phyloP scores from a whole-genome alignment of 2,797 vertebrate species.

The Hybognathus amarus region DNA sequence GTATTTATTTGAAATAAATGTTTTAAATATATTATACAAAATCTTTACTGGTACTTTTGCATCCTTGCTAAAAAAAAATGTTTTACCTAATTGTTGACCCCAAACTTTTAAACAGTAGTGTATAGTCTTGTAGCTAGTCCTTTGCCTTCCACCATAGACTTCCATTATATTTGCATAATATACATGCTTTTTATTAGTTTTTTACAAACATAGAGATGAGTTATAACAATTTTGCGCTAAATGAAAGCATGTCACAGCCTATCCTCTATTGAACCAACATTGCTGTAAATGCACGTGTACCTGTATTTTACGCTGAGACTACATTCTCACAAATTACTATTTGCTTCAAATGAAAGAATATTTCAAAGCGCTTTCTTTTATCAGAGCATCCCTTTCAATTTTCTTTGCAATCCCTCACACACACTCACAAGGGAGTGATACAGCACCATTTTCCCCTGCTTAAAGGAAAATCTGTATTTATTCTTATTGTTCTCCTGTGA shows the following conservation, averaged over 20 bases:
- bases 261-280: background rate
- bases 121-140: background rate
- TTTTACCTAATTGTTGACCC: background rate
- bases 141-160: background rate
- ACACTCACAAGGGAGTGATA: background rate
- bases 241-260: background rate
- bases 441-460: background rate
- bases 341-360: background rate
- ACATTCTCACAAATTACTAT: background rate
- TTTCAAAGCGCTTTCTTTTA: background rate
- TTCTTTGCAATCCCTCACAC: conserved; percentile 9
- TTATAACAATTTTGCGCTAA: background rate
- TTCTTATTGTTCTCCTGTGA: background rate
- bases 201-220: background rate
- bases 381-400: background rate
- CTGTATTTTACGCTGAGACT: background rate
- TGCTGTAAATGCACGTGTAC: background rate
- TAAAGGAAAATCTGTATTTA: background rate
- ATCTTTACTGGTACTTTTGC: background rate
- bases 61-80: background rate
- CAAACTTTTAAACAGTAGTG: background rate
- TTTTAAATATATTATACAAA: background rate
- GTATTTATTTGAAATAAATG: background rate
- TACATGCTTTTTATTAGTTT: background rate
- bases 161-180: background rate